Evolutionary conservation across 2,888 invertebrate species (phyloP).

Genomic region (Gryllus longicercus): DNA sequence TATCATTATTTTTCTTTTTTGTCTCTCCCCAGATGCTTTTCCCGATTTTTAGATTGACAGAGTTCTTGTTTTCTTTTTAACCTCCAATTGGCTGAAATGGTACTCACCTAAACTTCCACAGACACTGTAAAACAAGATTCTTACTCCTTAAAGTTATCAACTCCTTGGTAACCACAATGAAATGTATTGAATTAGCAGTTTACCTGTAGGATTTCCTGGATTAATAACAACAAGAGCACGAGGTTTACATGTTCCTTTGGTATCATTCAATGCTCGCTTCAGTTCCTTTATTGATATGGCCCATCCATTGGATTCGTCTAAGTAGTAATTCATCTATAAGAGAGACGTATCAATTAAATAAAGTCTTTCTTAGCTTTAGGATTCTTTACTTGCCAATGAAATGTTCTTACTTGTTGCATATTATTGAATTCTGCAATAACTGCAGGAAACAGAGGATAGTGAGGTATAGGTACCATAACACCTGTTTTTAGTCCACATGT

Average conservation of each 20-base stretch:
- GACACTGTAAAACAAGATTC: too few relatives aligned
- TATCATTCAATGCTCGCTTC: slow-evolving; percentile 67
- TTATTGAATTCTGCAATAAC: slow-evolving; percentile 83
- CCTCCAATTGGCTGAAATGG: too few relatives aligned
- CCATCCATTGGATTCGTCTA: slow-evolving; percentile 88
- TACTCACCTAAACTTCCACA: too few relatives aligned
- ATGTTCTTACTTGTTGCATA: slow-evolving; percentile 56
- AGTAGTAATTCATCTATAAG: slow-evolving; percentile 51
- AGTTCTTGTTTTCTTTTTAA: too few relatives aligned
- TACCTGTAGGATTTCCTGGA: slow-evolving; percentile 98
- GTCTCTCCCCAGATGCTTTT: too few relatives aligned
- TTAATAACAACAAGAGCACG: slow-evolving; percentile 92
- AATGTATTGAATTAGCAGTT: too few relatives aligned
- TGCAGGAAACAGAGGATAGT: slow-evolving; percentile 97
- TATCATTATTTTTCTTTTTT: too few relatives aligned
- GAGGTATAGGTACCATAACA: slow-evolving; percentile 96
- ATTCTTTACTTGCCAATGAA: not conserved
- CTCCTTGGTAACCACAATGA: too few relatives aligned
- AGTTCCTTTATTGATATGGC: slow-evolving; percentile 74
- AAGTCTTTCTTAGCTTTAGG: not conserved
- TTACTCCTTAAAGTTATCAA: too few relatives aligned
- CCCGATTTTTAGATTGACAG: too few relatives aligned
- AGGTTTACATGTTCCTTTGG: slow-evolving; percentile 61
- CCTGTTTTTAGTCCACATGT: slow-evolving; percentile 65
- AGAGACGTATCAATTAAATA: not conserved